Conservation (phyloP, 2,113 vertebrate genomes). For the Gymnogyps californianus region DNA sequence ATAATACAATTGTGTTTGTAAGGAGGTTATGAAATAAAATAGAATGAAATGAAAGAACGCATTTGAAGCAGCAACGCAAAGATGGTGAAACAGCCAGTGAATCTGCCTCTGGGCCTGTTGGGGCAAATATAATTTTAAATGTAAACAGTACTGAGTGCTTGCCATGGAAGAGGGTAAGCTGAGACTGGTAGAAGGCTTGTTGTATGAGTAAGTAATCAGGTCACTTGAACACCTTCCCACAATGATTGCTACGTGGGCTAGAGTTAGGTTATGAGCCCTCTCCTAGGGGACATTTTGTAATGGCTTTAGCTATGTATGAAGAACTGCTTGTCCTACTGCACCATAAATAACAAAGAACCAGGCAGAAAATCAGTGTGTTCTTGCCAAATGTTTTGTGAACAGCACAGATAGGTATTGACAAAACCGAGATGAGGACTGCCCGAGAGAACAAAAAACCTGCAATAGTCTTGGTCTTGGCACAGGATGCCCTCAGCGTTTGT, state of each 20-base stretch:
- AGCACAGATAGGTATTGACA: background rate
- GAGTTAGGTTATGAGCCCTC: background rate
- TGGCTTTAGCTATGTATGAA: background rate
- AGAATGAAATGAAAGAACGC: background rate
- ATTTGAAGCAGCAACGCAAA: background rate
- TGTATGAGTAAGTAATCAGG: background rate
- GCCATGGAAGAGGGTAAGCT: background rate
- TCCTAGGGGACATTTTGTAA: background rate
- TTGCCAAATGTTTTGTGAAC: background rate
- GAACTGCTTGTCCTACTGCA: background rate
- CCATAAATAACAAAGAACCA: background rate
- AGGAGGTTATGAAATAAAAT: background rate
- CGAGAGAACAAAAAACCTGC: background rate
- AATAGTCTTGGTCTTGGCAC: background rate
- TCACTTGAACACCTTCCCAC: background rate
- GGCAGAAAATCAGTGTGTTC: background rate
- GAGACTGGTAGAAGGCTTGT: background rate
- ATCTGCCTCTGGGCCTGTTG: background rate
- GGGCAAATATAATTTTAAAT: background rate
- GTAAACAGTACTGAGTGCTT: background rate
- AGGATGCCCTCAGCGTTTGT: background rate
- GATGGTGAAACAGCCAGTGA: background rate
- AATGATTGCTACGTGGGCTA: background rate
- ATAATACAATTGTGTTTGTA: background rate
- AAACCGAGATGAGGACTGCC: background rate